Conservation (phyloP, 2,888 invertebrate genomes). For the Rhingia rostrata region DNA sequence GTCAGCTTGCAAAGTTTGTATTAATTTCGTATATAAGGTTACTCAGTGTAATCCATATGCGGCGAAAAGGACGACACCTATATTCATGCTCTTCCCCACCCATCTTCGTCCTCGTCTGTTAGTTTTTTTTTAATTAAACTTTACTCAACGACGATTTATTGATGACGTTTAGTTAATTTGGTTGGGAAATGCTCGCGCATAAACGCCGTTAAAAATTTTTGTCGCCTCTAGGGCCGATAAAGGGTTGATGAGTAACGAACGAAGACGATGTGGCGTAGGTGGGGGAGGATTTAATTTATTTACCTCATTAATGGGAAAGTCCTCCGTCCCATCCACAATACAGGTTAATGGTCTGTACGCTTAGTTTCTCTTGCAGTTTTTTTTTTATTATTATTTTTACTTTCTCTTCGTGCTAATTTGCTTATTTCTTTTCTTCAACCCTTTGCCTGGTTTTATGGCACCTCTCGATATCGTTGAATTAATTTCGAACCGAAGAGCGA, state of each 20-base stretch:
- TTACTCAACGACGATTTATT: conserved; percentile 69
- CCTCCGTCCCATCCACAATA: conserved; percentile 20
- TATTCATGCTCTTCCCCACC: conserved; percentile 31
- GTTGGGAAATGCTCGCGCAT: conserved; percentile 72
- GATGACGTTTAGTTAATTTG: conserved; percentile 69
- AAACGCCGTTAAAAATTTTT: conserved; percentile 70
- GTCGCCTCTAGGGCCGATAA: conserved; percentile 68
- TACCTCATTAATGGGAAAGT: conserved; percentile 68
- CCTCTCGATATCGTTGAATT: conserved; percentile 66
- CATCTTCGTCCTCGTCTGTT: conserved; percentile 17
- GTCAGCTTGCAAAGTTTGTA: conserved; percentile 26
- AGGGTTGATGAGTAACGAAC: conserved; percentile 69
- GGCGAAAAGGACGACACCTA: conserved; percentile 40
- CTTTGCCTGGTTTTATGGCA: conserved; percentile 54
- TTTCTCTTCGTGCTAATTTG: conserved; percentile 64
- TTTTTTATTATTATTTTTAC: conserved; percentile 38
- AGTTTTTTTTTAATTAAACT: conserved; percentile 66
- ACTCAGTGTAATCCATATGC: conserved; percentile 27
- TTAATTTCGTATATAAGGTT: conserved; percentile 36
- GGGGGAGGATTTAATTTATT: conserved; percentile 68
- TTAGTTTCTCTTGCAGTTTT: conserved; percentile 58
- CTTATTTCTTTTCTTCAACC: conserved; percentile 58
- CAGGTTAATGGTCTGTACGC: conserved; percentile 63
- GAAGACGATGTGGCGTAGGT: conserved; percentile 45
- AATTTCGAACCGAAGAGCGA: conserved; percentile 59